Conservation (phyloP, 1,140 invertebrate genomes). For the Ceratosolen fusciceps region DNA sequence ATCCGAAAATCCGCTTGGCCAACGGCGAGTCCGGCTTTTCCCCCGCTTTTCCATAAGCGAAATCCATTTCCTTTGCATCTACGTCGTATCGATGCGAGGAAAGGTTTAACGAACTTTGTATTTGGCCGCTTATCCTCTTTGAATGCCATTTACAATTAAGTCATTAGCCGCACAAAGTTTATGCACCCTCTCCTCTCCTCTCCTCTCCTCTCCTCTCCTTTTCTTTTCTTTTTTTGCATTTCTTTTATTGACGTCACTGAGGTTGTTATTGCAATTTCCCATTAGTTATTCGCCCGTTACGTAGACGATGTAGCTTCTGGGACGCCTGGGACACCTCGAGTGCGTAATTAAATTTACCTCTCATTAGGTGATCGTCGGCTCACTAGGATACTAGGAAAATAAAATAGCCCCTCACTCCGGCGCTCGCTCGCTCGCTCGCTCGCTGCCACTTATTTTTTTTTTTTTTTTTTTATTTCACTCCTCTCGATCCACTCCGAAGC, state of each 20-base stretch:
- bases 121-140: not conserved
- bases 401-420: not conserved
- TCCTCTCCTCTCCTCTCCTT: too few relatives aligned
- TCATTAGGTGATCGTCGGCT: constrained; percentile 4
- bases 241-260: too few relatives aligned
- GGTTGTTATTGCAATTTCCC: not conserved
- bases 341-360: constrained; percentile 28
- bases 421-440: too few relatives aligned
- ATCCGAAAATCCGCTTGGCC: too few relatives aligned
- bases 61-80: not conserved
- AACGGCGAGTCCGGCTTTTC: too few relatives aligned
- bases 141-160: constrained; percentile 36
- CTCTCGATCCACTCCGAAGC: too few relatives aligned
- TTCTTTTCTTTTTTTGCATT: too few relatives aligned
- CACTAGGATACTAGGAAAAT: not conserved
- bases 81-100: constrained; percentile 27
- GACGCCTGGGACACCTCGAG: not conserved
- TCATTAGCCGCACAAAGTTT: constrained; percentile 15
- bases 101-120: constrained; percentile 10
- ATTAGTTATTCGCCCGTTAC: not conserved
- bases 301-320: too few relatives aligned
- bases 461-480: not conserved
- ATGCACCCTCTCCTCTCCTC: too few relatives aligned
- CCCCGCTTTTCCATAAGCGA: not conserved
- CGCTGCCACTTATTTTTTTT: too few relatives aligned